phyloP scores from a whole-genome alignment of 2,113 vertebrate species.

The Rhynchomys soricoides region DNA sequence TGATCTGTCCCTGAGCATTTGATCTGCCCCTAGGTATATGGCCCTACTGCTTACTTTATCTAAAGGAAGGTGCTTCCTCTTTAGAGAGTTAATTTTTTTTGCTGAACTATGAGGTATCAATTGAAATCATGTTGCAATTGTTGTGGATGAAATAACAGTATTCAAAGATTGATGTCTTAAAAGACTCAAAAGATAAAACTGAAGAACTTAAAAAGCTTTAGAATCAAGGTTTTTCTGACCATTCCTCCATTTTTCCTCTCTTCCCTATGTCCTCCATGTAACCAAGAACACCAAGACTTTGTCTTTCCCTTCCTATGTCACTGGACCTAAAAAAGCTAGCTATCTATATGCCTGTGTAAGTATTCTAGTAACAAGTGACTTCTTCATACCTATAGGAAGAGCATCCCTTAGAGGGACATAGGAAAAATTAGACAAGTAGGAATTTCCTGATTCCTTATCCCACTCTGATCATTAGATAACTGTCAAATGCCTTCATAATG shows the following conservation, averaged over 20 bases:
- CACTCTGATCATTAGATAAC: not conserved
- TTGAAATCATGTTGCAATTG: not conserved
- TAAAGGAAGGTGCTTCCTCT: not conserved
- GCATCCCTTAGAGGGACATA: not conserved
- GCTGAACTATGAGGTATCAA: not conserved
- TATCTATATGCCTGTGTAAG: not conserved
- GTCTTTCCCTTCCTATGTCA: not conserved
- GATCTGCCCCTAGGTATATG: not conserved
- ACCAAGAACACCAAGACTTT: not conserved
- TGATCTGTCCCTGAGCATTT: not conserved
- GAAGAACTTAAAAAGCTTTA: not conserved
- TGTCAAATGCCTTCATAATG: not conserved
- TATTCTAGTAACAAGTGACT: not conserved
- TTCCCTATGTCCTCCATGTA: fast-evolving
- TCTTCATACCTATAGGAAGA: too few species aligned
- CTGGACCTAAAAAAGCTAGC: not conserved
- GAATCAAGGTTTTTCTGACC: not conserved
- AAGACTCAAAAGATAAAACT: not conserved
- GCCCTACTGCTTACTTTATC: not conserved
- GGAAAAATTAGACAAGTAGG: not conserved
- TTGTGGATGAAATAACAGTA: not conserved
- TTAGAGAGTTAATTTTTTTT: not conserved
- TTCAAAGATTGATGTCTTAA: not conserved
- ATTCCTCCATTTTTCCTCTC: not conserved
- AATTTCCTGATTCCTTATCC: too few species aligned